These are phyloP conservation scores for Tonatia bakeri DNA, from an alignment of 2,113 vertebrate genomes.

Conservation along the genomic window DNA sequence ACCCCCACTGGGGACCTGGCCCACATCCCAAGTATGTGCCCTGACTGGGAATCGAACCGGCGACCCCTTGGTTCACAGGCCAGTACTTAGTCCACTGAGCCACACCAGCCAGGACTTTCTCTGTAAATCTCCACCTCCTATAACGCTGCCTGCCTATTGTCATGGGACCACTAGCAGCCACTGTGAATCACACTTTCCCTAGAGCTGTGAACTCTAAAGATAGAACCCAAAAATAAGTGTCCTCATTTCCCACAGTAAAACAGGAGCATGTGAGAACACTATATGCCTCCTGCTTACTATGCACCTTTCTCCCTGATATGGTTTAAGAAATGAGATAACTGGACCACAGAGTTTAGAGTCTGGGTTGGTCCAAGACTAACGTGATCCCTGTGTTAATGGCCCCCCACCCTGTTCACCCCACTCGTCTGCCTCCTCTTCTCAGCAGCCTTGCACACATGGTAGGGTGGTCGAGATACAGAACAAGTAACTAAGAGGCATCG, in stretches of 20 bases:
- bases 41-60: too few relatives aligned
- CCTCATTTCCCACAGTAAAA: background rate
- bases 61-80: too few relatives aligned
- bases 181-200: background rate
- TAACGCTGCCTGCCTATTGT: too few relatives aligned
- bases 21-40: too few relatives aligned
- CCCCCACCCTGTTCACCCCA: too few relatives aligned
- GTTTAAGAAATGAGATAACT: background rate
- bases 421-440: background rate
- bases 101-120: background rate
- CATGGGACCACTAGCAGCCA: background rate
- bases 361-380: background rate
- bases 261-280: background rate
- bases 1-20: too few relatives aligned
- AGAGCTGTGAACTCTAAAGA: background rate
- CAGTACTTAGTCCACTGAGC: too few relatives aligned
- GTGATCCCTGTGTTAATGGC: background rate
- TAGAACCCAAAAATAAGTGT: background rate
- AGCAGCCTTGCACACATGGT: background rate
- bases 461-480: background rate
- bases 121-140: rapidly evolving
- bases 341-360: too few relatives aligned
- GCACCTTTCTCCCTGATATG: background rate
- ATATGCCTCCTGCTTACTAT: background rate
- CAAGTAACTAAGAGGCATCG: background rate